Evolutionary conservation across 2,113 vertebrate genomes (phyloP).

Genomic region (Cromileptes altivelis): DNA sequence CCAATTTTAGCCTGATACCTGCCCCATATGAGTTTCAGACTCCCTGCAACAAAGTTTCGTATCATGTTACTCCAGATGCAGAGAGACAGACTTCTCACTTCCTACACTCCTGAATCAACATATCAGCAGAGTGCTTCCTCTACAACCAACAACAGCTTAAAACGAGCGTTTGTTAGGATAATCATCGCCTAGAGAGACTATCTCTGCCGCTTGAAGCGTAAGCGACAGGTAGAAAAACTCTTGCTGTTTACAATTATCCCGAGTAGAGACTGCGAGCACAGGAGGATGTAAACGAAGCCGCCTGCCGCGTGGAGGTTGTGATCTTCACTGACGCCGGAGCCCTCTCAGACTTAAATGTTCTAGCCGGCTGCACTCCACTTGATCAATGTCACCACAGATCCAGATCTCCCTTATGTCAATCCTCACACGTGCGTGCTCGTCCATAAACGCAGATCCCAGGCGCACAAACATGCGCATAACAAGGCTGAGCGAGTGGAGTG

Average conservation of each 20-base stretch:
- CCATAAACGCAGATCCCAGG: constrained; percentile 25
- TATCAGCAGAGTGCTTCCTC: neutral
- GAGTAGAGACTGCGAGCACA: neutral
- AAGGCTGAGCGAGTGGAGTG: constrained; percentile 51
- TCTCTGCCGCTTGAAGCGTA: constrained; percentile 12
- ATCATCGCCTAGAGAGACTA: constrained; percentile 6
- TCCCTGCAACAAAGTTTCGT: neutral
- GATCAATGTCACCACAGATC: constrained; percentile 75
- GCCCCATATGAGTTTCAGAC: neutral
- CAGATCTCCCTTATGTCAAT: constrained; percentile 60
- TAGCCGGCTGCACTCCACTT: constrained; percentile 63
- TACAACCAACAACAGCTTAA: neutral
- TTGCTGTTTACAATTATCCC: constrained; percentile 43
- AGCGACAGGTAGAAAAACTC: constrained; percentile 33
- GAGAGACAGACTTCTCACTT: neutral
- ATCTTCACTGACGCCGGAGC: constrained; percentile 27
- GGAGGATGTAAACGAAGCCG: neutral
- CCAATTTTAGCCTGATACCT: neutral
- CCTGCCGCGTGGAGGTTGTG: neutral
- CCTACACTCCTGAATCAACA: constrained; percentile 1
- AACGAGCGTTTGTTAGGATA: constrained; percentile 25
- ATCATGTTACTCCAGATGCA: neutral
- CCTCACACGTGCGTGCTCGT: constrained; percentile 5
- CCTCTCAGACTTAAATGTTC: constrained; percentile 55
- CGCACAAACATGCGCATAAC: constrained; percentile 52